Base-by-base conservation (phyloP, 1,140 invertebrate species). In the Drosophila equinoxialis region DNA sequence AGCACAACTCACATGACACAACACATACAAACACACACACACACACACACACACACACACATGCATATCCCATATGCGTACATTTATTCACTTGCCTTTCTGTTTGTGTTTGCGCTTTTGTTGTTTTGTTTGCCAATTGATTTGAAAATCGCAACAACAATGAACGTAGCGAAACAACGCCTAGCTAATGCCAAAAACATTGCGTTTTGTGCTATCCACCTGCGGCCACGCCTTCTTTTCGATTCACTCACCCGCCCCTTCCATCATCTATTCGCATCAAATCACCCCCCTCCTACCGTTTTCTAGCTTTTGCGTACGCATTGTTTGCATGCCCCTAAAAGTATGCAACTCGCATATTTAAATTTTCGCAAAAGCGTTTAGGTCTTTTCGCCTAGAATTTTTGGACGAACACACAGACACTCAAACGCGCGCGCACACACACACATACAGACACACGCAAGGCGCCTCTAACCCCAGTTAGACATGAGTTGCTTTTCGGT, bases 61-160 rank as follows among this genome's bases (percentile, higher is more conserved):
- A 30, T 6, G 30, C 30, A 30, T 30, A 30, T 20, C 60, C 58
- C 45, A 63, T 41, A 54, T 20, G 41, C 26, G 26, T 37, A 67
- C 39, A 51, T 42, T 60, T 69, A 20, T 48, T 65, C 57, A 45
- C 10, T 68, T 39, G 39, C 51, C 63, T 30, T 65, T 17, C 55
- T 84, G 77, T 80, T 74, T 85, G 83, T 87, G 76, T 86, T 82
- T 87, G 83, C 82, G 82, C 84, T 86, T 87, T 87, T 83, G 84
- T 83, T 87, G 83, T 83, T 86, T 78, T 80, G 84, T 74, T 87
- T 77, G 84, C 72, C 84, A 87, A 87, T 87, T 87, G 83, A 87
- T 87, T 87, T 87, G 77, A 77, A 86, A 86, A 86, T 83, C 73
- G 77, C 79, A 80, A 75, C 79, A 86, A 61, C 14, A 17, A 14